Base-by-base conservation (phyloP, 37 sponge, comb jelly and placozoan species). In the Haliclona indistincta region DNA sequence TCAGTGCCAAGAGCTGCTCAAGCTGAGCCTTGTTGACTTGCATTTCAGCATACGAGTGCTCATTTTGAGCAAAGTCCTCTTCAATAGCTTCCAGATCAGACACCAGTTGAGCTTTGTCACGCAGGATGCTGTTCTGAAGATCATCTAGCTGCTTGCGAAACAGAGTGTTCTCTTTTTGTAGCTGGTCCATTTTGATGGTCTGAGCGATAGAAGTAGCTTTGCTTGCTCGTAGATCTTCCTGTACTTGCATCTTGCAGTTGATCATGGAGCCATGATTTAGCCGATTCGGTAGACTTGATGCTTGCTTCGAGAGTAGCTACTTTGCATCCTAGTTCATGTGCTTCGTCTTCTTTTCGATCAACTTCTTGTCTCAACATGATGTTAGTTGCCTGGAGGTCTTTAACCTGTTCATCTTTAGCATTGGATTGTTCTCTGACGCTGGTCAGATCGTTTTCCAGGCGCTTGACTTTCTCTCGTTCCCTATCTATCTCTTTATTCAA, bases 31-130 rank as follows among this genome's bases (percentile, higher is more conserved):
- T 78, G 47, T 79, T 75, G 10, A 74, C 61, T 19, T 68, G 61
- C 35, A 89, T 41, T 11, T 53, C 33, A 13, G 54, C 70, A 30
- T 69, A 83, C 0, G 70, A 68, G 39, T 79, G 76, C 29, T 89
- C 89, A 32, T 63, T 41, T 20, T 84, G 84, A 28, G 75, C 70
- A 23, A 84, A 75, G 54, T 79, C 84, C 13, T 84, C 89, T 62
- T 89, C 84, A 25, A 89, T 89, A 2, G 61, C 80, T 43, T 89
- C 89, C 38, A 89, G 68, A 41, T 83, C 67, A 45, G 60, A 75
- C 47, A 89, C 89, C 38, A 89, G 68, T 26, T 53, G 34, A 1
- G 79, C 85, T 38, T 89, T 89, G 79, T 89, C 89, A 53, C 75
- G 72, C 42, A 83, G 44, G 5, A 89, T 38, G 13, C 74, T 85